Base-by-base conservation (phyloP, 2,797 vertebrate genomes). In the Parotocinclus haroldoi region DNA sequence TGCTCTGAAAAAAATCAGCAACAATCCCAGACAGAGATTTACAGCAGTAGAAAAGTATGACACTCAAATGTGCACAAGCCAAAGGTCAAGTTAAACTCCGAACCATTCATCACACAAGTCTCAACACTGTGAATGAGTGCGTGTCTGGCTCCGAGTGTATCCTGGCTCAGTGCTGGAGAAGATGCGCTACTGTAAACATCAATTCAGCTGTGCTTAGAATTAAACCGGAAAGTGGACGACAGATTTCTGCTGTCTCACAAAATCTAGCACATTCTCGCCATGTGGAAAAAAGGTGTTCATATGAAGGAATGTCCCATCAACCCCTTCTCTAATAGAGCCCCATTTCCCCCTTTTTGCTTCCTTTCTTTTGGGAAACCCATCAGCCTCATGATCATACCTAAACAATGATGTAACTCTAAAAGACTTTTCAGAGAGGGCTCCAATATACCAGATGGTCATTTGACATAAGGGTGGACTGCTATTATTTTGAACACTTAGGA, bases 341-440 rank as follows among this genome's bases (percentile, higher is more conserved):
- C 45, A 1, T 40, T 42, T 10, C 13, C 6, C 14, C 38, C 8
- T 46, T 54, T 0, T 7, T 16, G n/a, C 50, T 38, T 13, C 18
- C n/a, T 56, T 7, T 63, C 48, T 56, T 9, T 48, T 44, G 50
- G 50, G 50, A 63, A 61, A 59, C 16, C 13, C 19, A 63, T 51
- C 40, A 58, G 58, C 61, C 12, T 12, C 39, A 5, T 52, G 72
- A 37, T 55, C 40, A 74, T 72, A 62, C 69, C 65, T 66, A 55
- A 55, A 69, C 44, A 53, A 72, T 74, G 69, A 77, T 12, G 65
- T 69, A 77, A 72, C 62, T 68, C 38, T 50, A 42, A 62, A 65
- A 36, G 65, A 56, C 58, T 67, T 70, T 70, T 73, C 60, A 13
- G 57, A 36, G 49, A 48, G 19, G 39, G 18, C 19, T 60, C 61